Percentiles rank a stretch among this genome's conserved stretches.
Conservation (phyloP, 2,888 invertebrate genomes). For the Ephialtes manifestator region DNA sequence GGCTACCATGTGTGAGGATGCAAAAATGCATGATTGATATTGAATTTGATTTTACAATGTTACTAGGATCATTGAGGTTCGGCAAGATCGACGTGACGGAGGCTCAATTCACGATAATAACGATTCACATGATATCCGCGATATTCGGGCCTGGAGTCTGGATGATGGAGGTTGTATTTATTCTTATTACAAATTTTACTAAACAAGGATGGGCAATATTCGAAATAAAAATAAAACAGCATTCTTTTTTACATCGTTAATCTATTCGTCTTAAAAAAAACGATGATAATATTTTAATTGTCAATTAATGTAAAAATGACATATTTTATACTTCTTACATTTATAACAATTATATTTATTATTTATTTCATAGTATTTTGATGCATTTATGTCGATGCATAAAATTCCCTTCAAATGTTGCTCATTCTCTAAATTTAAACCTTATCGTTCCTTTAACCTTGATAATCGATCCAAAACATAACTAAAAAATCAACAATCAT, state of each 20-base stretch:
- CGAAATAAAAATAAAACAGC: constrained; percentile 33
- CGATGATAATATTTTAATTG: neutral
- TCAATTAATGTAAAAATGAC: too few species aligned
- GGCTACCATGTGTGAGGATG: neutral
- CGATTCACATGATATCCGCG: constrained; percentile 94
- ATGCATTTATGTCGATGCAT: neutral
- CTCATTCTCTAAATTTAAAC: neutral
- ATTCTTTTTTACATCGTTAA: neutral
- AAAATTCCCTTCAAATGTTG: constrained; percentile 2
- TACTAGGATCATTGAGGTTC: constrained; percentile 92
- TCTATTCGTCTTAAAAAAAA: neutral
- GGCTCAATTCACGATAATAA: constrained; percentile 97
- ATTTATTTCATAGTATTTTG: neutral
- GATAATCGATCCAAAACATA: neutral
- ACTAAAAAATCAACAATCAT: neutral
- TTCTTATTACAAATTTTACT: constrained; percentile 59
- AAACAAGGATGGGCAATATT: neutral
- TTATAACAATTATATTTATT: too few species aligned
- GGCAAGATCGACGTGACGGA: constrained; percentile 99
- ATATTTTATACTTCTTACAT: too few species aligned
- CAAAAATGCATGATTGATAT: neutral
- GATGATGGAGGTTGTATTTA: constrained; percentile 90
- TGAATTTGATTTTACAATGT: neutral
- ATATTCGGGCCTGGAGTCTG: constrained; percentile 95
- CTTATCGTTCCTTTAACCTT: neutral